A percentile compares a stretch with the other conserved stretches of the same genome.
phyloP scores from a whole-genome alignment of 2,888 invertebrate species.

The Bellardia pandia region DNA sequence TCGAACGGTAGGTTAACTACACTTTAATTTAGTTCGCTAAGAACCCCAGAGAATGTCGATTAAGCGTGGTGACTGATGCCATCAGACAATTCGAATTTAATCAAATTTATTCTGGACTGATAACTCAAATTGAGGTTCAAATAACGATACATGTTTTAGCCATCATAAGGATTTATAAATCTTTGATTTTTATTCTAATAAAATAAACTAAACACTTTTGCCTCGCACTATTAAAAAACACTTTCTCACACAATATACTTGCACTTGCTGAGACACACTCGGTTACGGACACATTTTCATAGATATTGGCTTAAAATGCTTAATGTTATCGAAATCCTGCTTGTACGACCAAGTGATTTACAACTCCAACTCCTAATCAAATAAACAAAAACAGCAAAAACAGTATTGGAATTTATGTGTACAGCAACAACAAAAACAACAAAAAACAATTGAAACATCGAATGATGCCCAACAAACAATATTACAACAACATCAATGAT shows the following conservation, averaged over 20 bases:
- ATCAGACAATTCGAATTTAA: too few relatives aligned
- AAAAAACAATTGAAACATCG: slow-evolving; percentile 29
- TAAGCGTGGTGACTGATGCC: too few relatives aligned
- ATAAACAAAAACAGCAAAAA: slow-evolving; percentile 39
- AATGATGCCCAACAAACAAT: slow-evolving; percentile 44
- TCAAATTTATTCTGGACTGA: too few relatives aligned
- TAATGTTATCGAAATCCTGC: slow-evolving; percentile 74
- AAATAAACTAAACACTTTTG: not conserved
- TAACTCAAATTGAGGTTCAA: too few relatives aligned
- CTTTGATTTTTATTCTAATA: too few relatives aligned
- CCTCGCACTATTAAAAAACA: slow-evolving; percentile 15
- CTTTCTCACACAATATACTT: slow-evolving; percentile 17
- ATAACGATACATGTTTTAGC: too few relatives aligned
- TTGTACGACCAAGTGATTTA: slow-evolving; percentile 70
- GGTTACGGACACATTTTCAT: slow-evolving; percentile 52
- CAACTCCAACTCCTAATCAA: slow-evolving; percentile 71
- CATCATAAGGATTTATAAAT: too few relatives aligned
- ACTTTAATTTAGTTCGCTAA: too few relatives aligned
- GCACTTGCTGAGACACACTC: slow-evolving; percentile 3
- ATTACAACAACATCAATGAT: slow-evolving; percentile 65
- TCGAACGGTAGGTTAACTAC: too few relatives aligned
- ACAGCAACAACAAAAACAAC: not conserved
- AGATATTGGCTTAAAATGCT: slow-evolving; percentile 73
- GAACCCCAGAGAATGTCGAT: too few relatives aligned
- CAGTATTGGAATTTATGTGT: not conserved